phyloP scores from a whole-genome alignment of 2,113 vertebrate species.

The Corvus cornix region DNA sequence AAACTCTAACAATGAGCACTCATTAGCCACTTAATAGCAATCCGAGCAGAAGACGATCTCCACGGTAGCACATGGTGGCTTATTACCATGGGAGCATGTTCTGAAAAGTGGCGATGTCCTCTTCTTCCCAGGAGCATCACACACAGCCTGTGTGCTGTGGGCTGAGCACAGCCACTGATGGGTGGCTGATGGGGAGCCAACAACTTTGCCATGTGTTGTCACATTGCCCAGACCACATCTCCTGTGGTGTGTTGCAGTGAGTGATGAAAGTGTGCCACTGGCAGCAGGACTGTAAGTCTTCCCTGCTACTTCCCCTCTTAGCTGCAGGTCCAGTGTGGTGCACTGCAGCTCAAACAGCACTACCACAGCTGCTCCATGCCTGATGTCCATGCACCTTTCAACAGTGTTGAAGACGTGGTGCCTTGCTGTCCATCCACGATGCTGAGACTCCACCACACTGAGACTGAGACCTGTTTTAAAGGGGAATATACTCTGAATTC shows the following conservation, averaged over 20 bases:
- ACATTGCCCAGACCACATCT: neutral
- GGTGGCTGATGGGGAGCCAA: neutral
- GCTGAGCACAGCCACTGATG: neutral
- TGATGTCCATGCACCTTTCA: too few species aligned
- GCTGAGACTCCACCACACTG: neutral
- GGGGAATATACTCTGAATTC: neutral
- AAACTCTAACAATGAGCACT: neutral
- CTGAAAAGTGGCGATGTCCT: neutral
- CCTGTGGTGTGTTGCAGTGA: neutral
- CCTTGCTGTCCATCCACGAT: neutral
- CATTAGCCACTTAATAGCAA: neutral
- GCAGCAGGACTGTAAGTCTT: neutral
- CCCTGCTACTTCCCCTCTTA: neutral
- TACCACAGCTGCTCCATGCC: too few species aligned
- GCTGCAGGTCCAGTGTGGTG: neutral
- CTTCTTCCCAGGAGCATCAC: neutral
- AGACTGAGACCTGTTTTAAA: neutral
- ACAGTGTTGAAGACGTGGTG: rapidly evolving
- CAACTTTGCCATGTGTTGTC: neutral
- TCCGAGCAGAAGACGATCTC: neutral
- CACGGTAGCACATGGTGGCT: rapidly evolving
- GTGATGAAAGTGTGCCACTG: neutral
- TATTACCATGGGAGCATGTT: neutral
- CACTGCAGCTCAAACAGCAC: neutral
- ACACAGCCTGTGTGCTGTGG: neutral